Percentiles rank a stretch among this genome's conserved stretches.
Evolutionary conservation across 1,140 invertebrate genomes (phyloP).

Genomic region (Xylocopa sonorina): DNA sequence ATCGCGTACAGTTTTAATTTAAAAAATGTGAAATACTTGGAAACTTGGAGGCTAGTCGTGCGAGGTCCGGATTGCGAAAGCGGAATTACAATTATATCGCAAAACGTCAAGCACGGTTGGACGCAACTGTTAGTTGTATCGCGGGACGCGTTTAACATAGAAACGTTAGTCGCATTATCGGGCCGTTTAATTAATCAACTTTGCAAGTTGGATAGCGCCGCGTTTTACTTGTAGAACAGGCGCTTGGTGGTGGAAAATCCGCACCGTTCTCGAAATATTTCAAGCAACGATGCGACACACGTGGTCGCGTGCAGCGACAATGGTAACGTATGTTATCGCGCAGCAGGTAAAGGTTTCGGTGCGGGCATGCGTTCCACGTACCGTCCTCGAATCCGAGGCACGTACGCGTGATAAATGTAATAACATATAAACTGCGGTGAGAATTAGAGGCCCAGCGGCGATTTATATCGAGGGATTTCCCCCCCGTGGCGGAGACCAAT

Average conservation of each 20-base stretch:
- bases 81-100: too few species aligned
- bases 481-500: constrained; percentile 13
- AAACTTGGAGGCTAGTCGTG: too few species aligned
- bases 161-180: too few species aligned
- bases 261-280: constrained; percentile 45
- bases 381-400: constrained; percentile 64
- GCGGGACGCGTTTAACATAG: too few species aligned
- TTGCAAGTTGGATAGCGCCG: constrained; percentile 34
- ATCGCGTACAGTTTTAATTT: too few species aligned
- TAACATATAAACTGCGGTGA: constrained; percentile 78
- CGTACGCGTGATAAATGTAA: constrained; percentile 78
- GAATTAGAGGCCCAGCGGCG: constrained; percentile 73
- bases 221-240: not conserved
- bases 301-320: constrained; percentile 5
- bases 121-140: too few species aligned
- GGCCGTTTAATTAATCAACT: too few species aligned
- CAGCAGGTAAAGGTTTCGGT: constrained; percentile 43
- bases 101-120: too few species aligned
- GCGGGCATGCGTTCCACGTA: constrained; percentile 35
- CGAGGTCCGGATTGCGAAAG: too few species aligned
- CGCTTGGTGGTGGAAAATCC: constrained; percentile 19
- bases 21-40: too few species aligned
- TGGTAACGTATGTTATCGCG: constrained; percentile 62
- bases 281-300: constrained; percentile 17
- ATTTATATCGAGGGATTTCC: constrained; percentile 64